Conservation (phyloP, 2,797 vertebrate species). For the Distichodus sexfasciatus region DNA sequence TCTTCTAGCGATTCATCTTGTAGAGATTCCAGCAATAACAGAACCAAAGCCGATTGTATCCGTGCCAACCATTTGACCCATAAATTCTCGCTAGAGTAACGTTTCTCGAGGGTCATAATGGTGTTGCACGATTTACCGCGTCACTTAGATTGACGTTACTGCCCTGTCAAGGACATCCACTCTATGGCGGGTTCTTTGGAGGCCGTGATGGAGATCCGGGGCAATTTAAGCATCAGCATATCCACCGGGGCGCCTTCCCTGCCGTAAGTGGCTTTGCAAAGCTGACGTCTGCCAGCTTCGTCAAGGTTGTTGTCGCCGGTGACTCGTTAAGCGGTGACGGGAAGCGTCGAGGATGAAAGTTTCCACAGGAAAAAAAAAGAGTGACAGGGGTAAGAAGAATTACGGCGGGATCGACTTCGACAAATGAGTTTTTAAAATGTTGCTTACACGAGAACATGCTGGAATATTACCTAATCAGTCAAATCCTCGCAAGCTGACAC, state of each 20-base stretch:
- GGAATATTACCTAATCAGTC: constrained; percentile 83
- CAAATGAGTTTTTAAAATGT: constrained; percentile 75
- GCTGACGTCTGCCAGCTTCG: constrained; percentile 75
- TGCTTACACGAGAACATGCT: constrained; percentile 79
- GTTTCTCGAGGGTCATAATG: constrained; percentile 65
- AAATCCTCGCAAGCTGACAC: constrained; percentile 79
- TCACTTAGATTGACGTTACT: constrained; percentile 71
- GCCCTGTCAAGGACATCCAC: constrained; percentile 60
- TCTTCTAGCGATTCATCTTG: no score
- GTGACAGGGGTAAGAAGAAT: constrained; percentile 51
- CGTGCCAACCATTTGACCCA: constrained; percentile 6
- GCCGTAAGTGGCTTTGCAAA: constrained; percentile 80
- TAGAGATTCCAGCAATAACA: background rate
- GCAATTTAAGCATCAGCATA: constrained; percentile 73
- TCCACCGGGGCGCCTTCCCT: constrained; percentile 66
- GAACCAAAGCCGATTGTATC: background rate
- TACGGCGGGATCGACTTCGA: constrained; percentile 61
- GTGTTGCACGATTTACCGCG: constrained; percentile 31
- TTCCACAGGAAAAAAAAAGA: constrained; percentile 49
- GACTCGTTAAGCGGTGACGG: constrained; percentile 68
- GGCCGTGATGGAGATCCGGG: constrained; percentile 67
- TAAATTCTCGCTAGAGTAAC: constrained; percentile 38
- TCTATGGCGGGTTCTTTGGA: constrained; percentile 51
- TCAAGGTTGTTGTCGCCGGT: constrained; percentile 73
- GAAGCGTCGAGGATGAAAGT: constrained; percentile 76